Evolutionary conservation across 1,140 invertebrate species (phyloP).

Genomic region (Nymphalis io): DNA sequence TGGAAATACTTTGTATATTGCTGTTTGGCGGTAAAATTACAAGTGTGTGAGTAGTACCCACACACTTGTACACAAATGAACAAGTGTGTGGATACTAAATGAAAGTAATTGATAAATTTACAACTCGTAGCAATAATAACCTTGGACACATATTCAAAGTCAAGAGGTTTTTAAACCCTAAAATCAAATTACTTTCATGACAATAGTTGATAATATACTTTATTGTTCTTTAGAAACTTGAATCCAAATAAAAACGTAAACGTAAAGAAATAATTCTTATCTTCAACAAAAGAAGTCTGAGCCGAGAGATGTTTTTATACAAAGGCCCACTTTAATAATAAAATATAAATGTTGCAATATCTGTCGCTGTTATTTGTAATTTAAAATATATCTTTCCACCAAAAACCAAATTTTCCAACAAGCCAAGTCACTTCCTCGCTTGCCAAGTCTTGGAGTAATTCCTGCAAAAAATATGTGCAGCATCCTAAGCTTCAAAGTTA

Average conservation of each 20-base stretch:
- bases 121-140: too few relatives aligned
- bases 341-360: too few relatives aligned
- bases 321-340: neutral
- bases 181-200: neutral
- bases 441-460: slow-evolving; percentile 34
- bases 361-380: neutral
- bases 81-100: too few relatives aligned
- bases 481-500: slow-evolving; percentile 33
- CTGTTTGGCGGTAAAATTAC: too few relatives aligned
- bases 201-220: neutral
- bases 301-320: neutral
- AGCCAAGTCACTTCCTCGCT: neutral
- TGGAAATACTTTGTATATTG: too few relatives aligned
- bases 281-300: neutral
- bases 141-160: too few relatives aligned
- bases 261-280: slow-evolving; percentile 1
- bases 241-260: neutral
- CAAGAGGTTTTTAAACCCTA: too few relatives aligned
- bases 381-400: slow-evolving; percentile 7
- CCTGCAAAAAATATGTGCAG: slow-evolving; percentile 34
- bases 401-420: slow-evolving; percentile 13
- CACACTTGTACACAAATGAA: too few relatives aligned
- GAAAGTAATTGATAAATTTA: too few relatives aligned
- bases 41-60: too few relatives aligned
- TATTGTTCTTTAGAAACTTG: neutral